A percentile compares a stretch with the other conserved stretches of the same genome.
Conservation (phyloP, 2,797 vertebrate genomes). For the Eremophila alpestris region DNA sequence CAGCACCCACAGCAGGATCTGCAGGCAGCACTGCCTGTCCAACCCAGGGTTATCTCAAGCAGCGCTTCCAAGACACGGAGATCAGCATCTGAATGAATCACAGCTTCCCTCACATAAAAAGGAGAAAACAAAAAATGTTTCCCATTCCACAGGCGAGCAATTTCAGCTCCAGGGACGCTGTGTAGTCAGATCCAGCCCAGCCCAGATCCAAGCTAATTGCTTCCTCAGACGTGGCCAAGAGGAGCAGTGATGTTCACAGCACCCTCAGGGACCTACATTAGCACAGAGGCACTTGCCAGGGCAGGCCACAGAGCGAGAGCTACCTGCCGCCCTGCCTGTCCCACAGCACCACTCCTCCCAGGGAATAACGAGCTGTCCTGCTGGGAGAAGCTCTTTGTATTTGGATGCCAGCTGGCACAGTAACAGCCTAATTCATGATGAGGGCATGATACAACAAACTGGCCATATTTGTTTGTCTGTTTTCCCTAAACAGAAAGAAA, state of each 20-base stretch:
- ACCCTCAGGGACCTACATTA: not conserved
- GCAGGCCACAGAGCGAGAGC: not conserved
- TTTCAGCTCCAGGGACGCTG: not conserved
- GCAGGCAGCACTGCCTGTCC: not conserved
- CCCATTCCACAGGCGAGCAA: not conserved
- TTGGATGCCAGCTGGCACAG: not conserved
- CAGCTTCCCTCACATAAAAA: not conserved
- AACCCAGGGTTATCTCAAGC: not conserved
- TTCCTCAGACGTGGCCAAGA: not conserved
- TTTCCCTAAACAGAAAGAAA: not conserved
- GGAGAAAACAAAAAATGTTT: not conserved
- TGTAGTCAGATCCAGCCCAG: not conserved
- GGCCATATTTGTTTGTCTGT: not conserved
- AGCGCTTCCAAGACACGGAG: fast-evolving
- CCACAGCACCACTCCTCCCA: not conserved
- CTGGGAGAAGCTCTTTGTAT: not conserved
- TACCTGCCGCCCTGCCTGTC: not conserved
- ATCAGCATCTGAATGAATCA: not conserved
- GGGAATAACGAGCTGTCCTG: not conserved
- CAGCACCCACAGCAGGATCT: not conserved
- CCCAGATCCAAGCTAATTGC: not conserved
- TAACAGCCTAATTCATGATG: not conserved
- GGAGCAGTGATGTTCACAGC: not conserved
- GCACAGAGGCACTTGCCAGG: fast-evolving
- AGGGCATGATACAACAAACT: not conserved